These are phyloP conservation scores for Mimachlamys varia DNA, from an alignment of 2,888 invertebrate genomes.

Conservation along the genomic window DNA sequence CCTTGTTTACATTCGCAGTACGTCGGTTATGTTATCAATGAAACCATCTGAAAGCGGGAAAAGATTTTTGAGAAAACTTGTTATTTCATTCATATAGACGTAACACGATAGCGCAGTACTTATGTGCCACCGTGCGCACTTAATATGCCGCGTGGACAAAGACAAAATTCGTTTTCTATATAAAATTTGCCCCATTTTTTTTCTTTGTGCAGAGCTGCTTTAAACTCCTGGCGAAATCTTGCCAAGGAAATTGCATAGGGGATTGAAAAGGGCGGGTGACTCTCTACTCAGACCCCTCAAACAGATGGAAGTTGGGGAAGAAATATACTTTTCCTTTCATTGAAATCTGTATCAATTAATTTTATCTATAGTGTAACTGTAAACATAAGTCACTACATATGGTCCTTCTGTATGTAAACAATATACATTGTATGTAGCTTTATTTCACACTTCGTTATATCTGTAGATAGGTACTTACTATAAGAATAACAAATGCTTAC, in stretches of 20 bases:
- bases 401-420: no score
- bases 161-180: conserved; percentile 26
- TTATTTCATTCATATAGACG: conserved; percentile 31
- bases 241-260: background rate
- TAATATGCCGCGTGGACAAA: background rate
- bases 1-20: conserved; percentile 31
- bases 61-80: conserved; percentile 36
- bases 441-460: no score
- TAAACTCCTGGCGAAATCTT: background rate
- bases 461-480: no score
- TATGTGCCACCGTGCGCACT: background rate
- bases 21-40: conserved; percentile 31
- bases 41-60: conserved; percentile 25
- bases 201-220: background rate
- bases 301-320: background rate
- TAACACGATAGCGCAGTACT: conserved; percentile 29
- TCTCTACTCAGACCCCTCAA: background rate
- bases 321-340: background rate
- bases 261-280: background rate
- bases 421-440: no score
- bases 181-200: background rate
- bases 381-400: no score
- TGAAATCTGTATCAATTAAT: no score
- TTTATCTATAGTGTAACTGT: no score
- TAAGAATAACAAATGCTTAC: no score